Conservation (phyloP, 2,888 invertebrate genomes). For the Deilephila elpenor region DNA sequence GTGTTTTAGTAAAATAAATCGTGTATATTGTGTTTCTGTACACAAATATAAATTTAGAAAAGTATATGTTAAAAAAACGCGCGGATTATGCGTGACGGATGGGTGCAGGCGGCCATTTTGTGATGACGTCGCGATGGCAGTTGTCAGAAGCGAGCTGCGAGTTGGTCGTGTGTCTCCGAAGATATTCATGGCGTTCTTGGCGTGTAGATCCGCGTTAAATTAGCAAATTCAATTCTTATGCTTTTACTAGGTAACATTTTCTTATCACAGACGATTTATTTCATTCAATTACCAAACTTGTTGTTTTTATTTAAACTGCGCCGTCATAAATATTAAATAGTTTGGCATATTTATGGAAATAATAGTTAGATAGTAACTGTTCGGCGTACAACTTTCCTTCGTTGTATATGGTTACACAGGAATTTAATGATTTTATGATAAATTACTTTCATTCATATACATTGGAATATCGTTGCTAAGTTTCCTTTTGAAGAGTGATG, state of each 20-base stretch:
- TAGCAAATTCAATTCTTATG: conserved; percentile 57
- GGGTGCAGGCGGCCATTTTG: neutral
- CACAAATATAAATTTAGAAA: conserved; percentile 25
- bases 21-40: conserved; percentile 17
- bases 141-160: neutral
- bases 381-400: conserved; percentile 47
- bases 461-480: conserved; percentile 25
- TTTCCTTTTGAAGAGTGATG: neutral
- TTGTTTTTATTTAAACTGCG: conserved; percentile 41
- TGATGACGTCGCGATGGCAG: neutral
- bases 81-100: neutral
- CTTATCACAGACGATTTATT: conserved; percentile 65
- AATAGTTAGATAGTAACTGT: conserved; percentile 26
- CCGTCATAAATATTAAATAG: conserved; percentile 73
- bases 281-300: conserved; percentile 41
- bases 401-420: conserved; percentile 43
- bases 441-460: conserved; percentile 4
- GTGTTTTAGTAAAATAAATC: conserved; percentile 7
- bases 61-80: neutral
- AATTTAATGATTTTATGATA: conserved; percentile 3
- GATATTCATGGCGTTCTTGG: neutral
- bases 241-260: conserved; percentile 62
- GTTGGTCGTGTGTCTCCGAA: too few relatives aligned
- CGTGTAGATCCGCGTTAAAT: conserved; percentile 3
- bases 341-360: conserved; percentile 36